phyloP scores from a whole-genome alignment of 2,888 invertebrate genomes.

The Oscheius sp. region DNA sequence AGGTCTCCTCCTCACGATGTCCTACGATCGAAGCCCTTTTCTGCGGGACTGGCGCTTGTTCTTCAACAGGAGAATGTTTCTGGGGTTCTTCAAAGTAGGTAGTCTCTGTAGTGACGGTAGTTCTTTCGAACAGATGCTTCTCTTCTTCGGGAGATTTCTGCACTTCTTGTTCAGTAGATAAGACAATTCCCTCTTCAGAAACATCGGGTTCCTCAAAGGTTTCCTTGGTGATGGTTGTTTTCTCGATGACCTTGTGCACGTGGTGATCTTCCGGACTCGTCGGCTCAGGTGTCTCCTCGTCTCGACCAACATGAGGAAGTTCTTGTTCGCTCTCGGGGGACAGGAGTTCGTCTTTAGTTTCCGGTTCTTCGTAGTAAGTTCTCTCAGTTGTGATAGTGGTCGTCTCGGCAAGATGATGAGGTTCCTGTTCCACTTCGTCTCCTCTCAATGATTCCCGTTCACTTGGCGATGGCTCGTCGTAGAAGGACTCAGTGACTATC shows the following conservation, averaged over 20 bases:
- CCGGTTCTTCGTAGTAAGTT: conserved; percentile 2
- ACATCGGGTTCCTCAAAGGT: neutral
- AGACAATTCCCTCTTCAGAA: too few relatives aligned
- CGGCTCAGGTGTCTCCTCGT: neutral
- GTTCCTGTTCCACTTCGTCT: neutral
- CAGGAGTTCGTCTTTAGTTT: neutral
- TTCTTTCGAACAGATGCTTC: conserved; percentile 17
- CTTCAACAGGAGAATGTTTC: neutral
- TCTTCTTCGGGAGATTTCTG: neutral
- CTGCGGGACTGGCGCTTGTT: too few relatives aligned
- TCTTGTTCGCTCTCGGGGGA: neutral
- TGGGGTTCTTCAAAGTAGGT: conserved; percentile 6
- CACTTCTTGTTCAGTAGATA: neutral
- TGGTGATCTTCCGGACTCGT: neutral
- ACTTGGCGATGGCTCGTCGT: conserved; percentile 9
- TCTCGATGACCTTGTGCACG: neutral
- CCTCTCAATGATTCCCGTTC: neutral
- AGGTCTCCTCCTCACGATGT: neutral
- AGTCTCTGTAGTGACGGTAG: conserved; percentile 20
- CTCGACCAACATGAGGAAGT: too few relatives aligned
- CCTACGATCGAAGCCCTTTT: neutral
- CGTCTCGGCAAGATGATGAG: conserved; percentile 24
- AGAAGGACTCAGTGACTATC: conserved; percentile 6
- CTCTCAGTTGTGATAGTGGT: conserved; percentile 11
- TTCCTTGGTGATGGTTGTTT: conserved; percentile 9